Evolutionary conservation across 2,113 vertebrate genomes (phyloP).

Genomic region (Chaetodon trifascialis): DNA sequence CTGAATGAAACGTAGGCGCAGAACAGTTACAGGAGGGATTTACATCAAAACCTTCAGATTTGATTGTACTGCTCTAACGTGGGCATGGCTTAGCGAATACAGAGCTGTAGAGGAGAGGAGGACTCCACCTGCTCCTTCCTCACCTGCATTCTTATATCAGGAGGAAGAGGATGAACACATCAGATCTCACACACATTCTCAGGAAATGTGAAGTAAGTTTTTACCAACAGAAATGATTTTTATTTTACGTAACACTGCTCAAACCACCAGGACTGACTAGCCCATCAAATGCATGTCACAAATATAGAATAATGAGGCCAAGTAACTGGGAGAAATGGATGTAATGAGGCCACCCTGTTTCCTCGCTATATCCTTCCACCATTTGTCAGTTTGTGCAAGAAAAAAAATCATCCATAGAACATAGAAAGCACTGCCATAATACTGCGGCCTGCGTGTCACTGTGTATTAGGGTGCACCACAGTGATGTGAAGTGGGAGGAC

Average conservation of each 20-base stretch:
- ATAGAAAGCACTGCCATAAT: conserved; percentile 29
- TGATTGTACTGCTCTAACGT: neutral
- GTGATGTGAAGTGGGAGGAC: conserved; percentile 72
- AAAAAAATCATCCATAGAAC: conserved; percentile 39
- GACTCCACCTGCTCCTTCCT: neutral
- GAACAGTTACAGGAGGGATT: neutral
- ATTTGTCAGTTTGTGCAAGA: conserved; percentile 49
- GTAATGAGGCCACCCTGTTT: conserved; percentile 74
- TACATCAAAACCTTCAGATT: conserved; percentile 26
- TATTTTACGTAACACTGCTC: conserved; percentile 22
- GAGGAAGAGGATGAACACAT: conserved; percentile 2
- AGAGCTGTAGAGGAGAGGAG: neutral
- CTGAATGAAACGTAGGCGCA: neutral
- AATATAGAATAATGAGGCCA: conserved; percentile 74
- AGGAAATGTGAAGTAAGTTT: conserved; percentile 22
- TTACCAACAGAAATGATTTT: neutral
- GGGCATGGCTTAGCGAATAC: neutral
- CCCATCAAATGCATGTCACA: conserved; percentile 65
- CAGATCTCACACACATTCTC: neutral
- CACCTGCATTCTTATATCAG: conserved; percentile 4
- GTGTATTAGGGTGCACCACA: conserved; percentile 61
- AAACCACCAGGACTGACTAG: conserved; percentile 47
- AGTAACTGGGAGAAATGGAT: conserved; percentile 58
- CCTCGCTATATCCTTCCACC: conserved; percentile 46
- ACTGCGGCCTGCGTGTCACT: conserved; percentile 54